Conservation (phyloP, 1,140 invertebrate species). For the Tribolium madens region DNA sequence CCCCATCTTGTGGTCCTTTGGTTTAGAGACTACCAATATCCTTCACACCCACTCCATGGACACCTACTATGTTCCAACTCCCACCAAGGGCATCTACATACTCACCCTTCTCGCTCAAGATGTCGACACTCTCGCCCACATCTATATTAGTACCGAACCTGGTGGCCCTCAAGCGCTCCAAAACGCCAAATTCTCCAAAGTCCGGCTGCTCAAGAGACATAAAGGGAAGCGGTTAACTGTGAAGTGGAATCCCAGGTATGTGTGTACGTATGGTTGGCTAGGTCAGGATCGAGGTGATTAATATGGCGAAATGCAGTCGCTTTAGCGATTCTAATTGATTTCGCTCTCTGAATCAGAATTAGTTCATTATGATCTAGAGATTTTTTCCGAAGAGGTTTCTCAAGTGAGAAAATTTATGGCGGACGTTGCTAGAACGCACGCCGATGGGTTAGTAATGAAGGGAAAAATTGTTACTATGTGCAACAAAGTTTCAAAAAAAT, state of each 20-base stretch:
- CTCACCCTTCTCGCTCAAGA: slow-evolving; percentile 58
- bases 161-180: slow-evolving; percentile 59
- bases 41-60: slow-evolving; percentile 36
- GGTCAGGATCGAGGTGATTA: slow-evolving; percentile 31
- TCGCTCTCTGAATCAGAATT: slow-evolving; percentile 46
- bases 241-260: slow-evolving; percentile 64
- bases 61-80: slow-evolving; percentile 32
- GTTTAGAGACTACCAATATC: background rate
- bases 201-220: slow-evolving; percentile 57
- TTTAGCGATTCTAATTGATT: slow-evolving; percentile 40
- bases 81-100: slow-evolving; percentile 53
- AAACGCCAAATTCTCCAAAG: slow-evolving; percentile 42
- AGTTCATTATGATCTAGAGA: slow-evolving; percentile 37
- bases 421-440: slow-evolving; percentile 6
- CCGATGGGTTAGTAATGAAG: slow-evolving; percentile 3
- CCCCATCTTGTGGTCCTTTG: slow-evolving; percentile 60
- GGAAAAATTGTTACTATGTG: background rate
- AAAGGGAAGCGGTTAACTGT: slow-evolving; percentile 61
- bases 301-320: slow-evolving; percentile 41
- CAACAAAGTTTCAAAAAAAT: background rate
- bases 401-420: slow-evolving; percentile 12
- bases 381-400: slow-evolving; percentile 18
- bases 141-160: slow-evolving; percentile 63
- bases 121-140: slow-evolving; percentile 60
- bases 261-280: background rate